Evolutionary conservation across 1,140 invertebrate species (phyloP), one percentile per base, ranked within the genome.

Genomic region (Drosophila cardini): DNA sequence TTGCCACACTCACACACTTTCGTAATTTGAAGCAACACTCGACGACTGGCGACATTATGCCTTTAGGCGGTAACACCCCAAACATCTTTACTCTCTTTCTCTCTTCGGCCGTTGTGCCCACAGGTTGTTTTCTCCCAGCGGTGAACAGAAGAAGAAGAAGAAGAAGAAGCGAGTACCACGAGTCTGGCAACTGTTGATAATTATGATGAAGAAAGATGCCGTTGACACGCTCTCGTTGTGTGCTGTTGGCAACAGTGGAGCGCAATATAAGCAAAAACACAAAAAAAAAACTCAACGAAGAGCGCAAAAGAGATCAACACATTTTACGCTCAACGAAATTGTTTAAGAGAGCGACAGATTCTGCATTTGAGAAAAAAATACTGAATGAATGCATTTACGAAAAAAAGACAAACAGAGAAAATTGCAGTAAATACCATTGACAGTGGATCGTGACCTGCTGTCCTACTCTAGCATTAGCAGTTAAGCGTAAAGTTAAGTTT

Each of bases 171-270:
- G 15, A 6, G 16, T 13, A 45, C 5, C 21, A 9, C 30, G 30
- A 38, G 68, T 63, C 63, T 85, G 78, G 78, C 65, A 81, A 86
- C 75, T 78, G 83, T 81, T 86, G 78, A 86, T 85, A 85, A 82
- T 86, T 75, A 80, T 85, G 81, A 82, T 78, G 82, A 77, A 78
- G 75, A 63, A 73, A 78, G 75, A 63, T 68, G 71, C 56, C 58
- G 74, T 68, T 78, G 69, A 57, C 78, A 76, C 82, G 53, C 58
- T 74, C 61, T 63, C 58, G 56, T 57, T 26, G 15, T 26, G 9
- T 42, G 8, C 15, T 26, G 1, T 18, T 40, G 34, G 13, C 40
- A 52, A 77, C 80, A 83, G 62, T 75, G 50, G 13, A 52, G 26
- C 11, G 10, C 26, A 7, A 32, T 5, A 9, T 34, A 3, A 30